Percentiles rank a stretch among this genome's conserved stretches.
Conservation (phyloP, 2,797 vertebrate species). For the Zalophus californianus region DNA sequence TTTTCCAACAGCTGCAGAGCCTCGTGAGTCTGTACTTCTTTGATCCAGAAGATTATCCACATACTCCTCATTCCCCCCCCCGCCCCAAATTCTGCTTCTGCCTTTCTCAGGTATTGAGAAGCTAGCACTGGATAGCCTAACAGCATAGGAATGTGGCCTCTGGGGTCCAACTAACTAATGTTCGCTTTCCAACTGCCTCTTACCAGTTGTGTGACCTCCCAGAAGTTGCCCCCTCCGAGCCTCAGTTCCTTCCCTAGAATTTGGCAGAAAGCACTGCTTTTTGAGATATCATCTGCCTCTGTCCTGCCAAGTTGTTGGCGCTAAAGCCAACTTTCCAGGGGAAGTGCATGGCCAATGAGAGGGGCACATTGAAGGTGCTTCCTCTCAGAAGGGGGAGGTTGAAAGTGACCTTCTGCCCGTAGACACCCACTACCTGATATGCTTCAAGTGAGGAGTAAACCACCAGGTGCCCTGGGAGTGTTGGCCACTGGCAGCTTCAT, state of each 20-base stretch:
- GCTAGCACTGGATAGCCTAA: not conserved
- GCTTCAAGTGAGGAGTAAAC: not conserved
- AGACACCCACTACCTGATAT: not conserved
- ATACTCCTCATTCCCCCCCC: no score
- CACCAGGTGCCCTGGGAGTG: fast-evolving
- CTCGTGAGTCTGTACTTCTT: fast-evolving
- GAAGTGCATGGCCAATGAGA: not conserved
- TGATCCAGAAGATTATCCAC: not conserved
- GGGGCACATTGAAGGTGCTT: not conserved
- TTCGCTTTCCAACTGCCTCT: not conserved
- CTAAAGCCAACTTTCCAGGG: not conserved
- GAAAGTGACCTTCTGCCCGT: no score
- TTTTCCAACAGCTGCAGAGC: not conserved
- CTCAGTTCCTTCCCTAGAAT: no score
- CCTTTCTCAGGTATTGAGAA: not conserved
- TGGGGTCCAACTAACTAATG: not conserved
- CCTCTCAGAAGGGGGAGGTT: not conserved
- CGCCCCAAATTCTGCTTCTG: not conserved
- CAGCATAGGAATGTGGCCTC: not conserved
- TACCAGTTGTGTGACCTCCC: not conserved
- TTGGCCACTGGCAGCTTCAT: no score
- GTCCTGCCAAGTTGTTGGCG: not conserved
- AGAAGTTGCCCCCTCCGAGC: not conserved
- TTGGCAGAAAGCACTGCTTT: not conserved
- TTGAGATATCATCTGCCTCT: not conserved